Base-by-base conservation (phyloP, 2,113 vertebrate genomes). In the Siniperca chuatsi region DNA sequence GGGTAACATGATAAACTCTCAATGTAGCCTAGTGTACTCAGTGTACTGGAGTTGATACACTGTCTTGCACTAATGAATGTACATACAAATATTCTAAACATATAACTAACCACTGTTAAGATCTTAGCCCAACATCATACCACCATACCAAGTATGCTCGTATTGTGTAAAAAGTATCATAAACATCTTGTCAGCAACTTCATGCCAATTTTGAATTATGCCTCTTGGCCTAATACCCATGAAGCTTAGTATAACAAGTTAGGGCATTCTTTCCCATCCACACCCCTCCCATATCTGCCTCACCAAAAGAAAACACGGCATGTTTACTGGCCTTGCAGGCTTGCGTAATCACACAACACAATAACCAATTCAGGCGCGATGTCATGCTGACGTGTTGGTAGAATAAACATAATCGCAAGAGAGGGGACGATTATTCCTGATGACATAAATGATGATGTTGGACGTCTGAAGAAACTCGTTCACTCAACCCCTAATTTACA, bases 281-380 rank as follows among this genome's bases (percentile, higher is more conserved):
- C 20, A 10, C 78, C 25, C 67, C 81, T 89, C 81, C 86, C 81
- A 68, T 77, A 48, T 84, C 46, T 77, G 78, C 76, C 81, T 68
- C 79, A 42, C 50, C 29, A 64, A 84, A 71, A 81, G 77, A 89
- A 87, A 90, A 85, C 81, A 68, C 11, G 1, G 11, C 68, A 23
- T 86, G 86, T 92, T 92, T 83, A 87, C 85, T 48, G 57, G 77
- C 48, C 33, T 78, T 10, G 40, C 16, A 37, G 52, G 73, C 68
- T 92, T 83, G 68, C 20, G 62, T 81, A 87, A 87, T 85, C 74
- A 67, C 70, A 71, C 70, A 58, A 65, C 52, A 88, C 86, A 90
- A 90, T 81, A 79, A 81, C 77, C 62, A 35, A 88, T 86, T 87
- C 46, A 89, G 72, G 25, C 25, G n/a, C 23, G 4, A 62, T 50